phyloP scores from a whole-genome alignment of 2,113 vertebrate genomes.

The Serinus canaria region DNA sequence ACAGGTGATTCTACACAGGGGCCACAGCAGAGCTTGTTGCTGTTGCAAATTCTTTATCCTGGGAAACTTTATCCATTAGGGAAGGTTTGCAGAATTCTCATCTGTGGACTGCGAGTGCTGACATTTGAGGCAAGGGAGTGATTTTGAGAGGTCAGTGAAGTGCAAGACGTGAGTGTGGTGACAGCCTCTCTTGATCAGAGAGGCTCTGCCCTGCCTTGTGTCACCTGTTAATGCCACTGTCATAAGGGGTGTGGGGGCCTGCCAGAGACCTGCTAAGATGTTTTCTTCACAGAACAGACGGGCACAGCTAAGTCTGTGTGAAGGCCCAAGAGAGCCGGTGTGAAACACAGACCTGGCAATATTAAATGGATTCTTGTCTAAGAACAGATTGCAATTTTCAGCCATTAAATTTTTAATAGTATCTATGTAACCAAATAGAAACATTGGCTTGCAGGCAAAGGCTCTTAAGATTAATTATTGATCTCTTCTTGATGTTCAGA shows the following conservation, averaged over 20 bases:
- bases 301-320: background rate
- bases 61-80: background rate
- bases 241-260: background rate
- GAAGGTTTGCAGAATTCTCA: background rate
- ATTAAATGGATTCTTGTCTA: background rate
- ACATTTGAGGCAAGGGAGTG: background rate
- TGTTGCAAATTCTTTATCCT: background rate
- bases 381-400: background rate
- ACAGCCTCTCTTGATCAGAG: background rate
- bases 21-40: background rate
- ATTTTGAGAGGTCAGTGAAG: background rate
- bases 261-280: background rate
- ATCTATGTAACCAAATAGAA: background rate
- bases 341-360: background rate
- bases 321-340: background rate
- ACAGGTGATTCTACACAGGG: background rate
- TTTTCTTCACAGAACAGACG: background rate
- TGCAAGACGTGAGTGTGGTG: background rate
- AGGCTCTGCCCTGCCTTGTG: background rate
- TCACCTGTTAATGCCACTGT: background rate
- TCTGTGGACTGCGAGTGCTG: background rate
- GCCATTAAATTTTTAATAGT: background rate
- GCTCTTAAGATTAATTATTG: background rate
- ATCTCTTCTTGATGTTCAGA: background rate
- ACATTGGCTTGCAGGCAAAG: background rate